These are phyloP conservation scores for Delphinus delphis DNA, from an alignment of 2,113 vertebrate species.

Conservation along the genomic window DNA sequence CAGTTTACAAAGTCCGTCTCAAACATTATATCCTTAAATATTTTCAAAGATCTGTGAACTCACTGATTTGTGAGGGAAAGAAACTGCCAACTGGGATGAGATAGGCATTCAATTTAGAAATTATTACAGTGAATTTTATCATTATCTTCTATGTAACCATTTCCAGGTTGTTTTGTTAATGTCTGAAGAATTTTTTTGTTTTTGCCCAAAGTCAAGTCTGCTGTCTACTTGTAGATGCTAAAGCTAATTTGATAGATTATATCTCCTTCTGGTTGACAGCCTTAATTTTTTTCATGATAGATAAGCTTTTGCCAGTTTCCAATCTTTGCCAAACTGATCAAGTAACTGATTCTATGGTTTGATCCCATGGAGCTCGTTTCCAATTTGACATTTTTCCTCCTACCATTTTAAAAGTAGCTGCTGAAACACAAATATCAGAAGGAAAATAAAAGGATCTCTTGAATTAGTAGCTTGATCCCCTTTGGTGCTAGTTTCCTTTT, in stretches of 20 bases:
- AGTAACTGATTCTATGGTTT: constrained; percentile 47
- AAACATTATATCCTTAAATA: constrained; percentile 31
- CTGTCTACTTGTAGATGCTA: background rate
- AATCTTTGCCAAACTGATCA: constrained; percentile 45
- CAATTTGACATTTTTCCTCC: constrained; percentile 32
- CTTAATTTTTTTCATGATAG: background rate
- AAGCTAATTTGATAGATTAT: constrained; percentile 43
- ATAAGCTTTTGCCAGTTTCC: constrained; percentile 34
- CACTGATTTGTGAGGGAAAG: background rate
- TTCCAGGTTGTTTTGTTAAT: constrained; percentile 27
- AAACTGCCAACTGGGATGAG: background rate
- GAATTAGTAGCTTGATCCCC: constrained; percentile 15
- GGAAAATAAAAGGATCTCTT: background rate
- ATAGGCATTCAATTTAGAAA: constrained; percentile 2
- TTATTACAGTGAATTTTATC: background rate
- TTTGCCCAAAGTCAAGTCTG: constrained; percentile 2
- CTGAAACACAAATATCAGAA: constrained; percentile 27
- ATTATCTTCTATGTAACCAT: background rate
- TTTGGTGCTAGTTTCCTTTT: constrained; percentile 39
- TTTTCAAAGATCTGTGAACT: constrained; percentile 30
- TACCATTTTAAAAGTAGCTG: constrained; percentile 40
- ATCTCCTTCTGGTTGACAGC: background rate
- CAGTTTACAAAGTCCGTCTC: background rate
- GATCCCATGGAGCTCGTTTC: constrained; percentile 1
- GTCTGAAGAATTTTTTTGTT: background rate